Percentiles rank a stretch among this genome's conserved stretches.
phyloP scores from a whole-genome alignment of 1,140 invertebrate species.

The Daktulosphaira vitifoliae region DNA sequence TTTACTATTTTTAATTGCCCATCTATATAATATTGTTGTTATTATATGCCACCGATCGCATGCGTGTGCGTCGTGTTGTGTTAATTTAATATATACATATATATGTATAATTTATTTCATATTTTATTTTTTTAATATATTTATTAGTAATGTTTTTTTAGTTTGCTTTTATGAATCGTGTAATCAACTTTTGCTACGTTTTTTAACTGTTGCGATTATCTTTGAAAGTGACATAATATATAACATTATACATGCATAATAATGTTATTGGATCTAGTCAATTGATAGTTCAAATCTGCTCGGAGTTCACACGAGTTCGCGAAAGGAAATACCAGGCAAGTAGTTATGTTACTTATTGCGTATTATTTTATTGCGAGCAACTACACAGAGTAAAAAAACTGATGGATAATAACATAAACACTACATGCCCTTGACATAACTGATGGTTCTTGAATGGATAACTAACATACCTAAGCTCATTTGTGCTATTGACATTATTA shows the following conservation, averaged over 20 bases:
- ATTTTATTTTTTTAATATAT: too few species aligned
- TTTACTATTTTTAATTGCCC: background rate
- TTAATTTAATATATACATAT: too few species aligned
- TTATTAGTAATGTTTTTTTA: too few species aligned
- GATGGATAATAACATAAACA: conserved; percentile 10
- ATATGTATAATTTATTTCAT: too few species aligned
- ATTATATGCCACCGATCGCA: too few species aligned
- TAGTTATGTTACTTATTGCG: conserved; percentile 24
- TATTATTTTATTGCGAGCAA: conserved; percentile 22
- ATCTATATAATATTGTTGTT: too few species aligned
- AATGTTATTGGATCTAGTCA: conserved; percentile 1
- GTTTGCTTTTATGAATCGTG: too few species aligned
- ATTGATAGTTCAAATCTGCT: background rate
- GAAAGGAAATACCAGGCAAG: conserved; percentile 19
- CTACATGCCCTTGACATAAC: conserved; percentile 31
- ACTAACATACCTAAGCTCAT: background rate
- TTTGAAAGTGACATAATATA: too few species aligned
- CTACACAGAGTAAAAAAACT: conserved; percentile 1
- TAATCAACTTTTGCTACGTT: too few species aligned
- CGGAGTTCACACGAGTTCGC: background rate
- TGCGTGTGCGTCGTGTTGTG: too few species aligned
- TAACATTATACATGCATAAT: too few species aligned
- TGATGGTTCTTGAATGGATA: conserved; percentile 28
- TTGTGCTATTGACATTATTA: background rate
- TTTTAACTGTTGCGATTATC: too few species aligned